A percentile compares a stretch with the other conserved stretches of the same genome.
Conservation (phyloP, 2,113 vertebrate species). For the Poecile atricapillus region DNA sequence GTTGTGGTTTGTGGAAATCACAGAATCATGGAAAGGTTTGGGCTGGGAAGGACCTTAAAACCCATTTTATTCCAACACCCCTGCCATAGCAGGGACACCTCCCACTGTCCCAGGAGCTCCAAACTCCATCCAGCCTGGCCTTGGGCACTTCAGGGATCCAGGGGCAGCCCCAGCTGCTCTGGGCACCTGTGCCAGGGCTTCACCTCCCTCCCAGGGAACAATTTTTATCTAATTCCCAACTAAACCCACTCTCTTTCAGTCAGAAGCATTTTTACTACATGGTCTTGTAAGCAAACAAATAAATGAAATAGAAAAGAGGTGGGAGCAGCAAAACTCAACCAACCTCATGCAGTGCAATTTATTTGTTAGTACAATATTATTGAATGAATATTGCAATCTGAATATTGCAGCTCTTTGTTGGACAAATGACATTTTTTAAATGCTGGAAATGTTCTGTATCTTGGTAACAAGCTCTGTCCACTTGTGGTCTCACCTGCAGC, state of each 20-base stretch:
- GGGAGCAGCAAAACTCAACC: neutral
- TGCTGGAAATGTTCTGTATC: neutral
- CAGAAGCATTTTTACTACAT: neutral
- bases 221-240: too few relatives aligned
- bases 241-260: neutral
- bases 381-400: too few relatives aligned
- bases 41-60: neutral
- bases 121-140: fast-evolving
- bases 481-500: neutral
- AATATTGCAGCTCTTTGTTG: neutral
- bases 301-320: neutral
- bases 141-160: neutral
- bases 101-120: fast-evolving
- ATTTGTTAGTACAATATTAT: neutral
- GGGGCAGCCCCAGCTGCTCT: neutral
- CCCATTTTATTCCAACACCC: too few relatives aligned
- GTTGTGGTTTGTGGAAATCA: neutral
- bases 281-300: neutral
- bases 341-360: neutral
- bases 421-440: neutral
- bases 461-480: neutral
- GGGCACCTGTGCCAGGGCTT: neutral
- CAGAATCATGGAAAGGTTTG: neutral
- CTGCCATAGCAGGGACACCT: neutral
- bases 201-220: fast-evolving